Evolutionary conservation across 2,113 vertebrate genomes (phyloP).

Genomic region (Isichthys henryi): DNA sequence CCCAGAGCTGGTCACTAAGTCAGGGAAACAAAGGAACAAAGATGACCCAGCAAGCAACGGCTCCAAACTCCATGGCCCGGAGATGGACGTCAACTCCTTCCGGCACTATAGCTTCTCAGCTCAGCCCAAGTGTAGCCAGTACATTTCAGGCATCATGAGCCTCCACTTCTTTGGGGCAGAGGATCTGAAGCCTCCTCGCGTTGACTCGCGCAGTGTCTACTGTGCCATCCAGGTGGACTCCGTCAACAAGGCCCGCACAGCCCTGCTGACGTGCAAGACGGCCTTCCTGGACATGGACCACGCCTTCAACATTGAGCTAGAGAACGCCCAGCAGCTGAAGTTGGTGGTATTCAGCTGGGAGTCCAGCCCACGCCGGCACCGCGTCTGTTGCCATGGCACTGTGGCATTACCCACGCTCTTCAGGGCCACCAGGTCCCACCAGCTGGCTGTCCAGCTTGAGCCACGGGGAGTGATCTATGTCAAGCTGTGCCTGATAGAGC

Average conservation of each 20-base stretch:
- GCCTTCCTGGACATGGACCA: constrained; percentile 95
- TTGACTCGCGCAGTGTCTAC: constrained; percentile 90
- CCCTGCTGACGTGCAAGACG: constrained; percentile 84
- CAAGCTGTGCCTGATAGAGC: constrained; percentile 88
- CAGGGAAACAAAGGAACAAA: constrained; percentile 74
- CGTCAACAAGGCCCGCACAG: constrained; percentile 91
- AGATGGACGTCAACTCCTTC: constrained; percentile 90
- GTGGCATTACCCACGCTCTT: constrained; percentile 86
- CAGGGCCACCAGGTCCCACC: constrained; percentile 77
- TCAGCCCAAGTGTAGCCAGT: constrained; percentile 87
- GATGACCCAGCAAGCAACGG: constrained; percentile 45
- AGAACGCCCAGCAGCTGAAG: constrained; percentile 95
- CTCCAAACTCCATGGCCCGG: constrained; percentile 60
- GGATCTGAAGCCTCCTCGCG: constrained; percentile 85
- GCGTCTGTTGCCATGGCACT: constrained; percentile 89
- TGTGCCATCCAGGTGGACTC: constrained; percentile 98
- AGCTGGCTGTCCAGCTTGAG: constrained; percentile 89
- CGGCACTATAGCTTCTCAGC: constrained; percentile 88
- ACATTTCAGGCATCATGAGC: constrained; percentile 92
- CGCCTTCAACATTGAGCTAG: constrained; percentile 95
- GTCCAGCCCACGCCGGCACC: constrained; percentile 75
- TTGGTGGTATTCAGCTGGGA: constrained; percentile 97
- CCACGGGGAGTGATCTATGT: constrained; percentile 92
- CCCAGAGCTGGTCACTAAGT: constrained; percentile 85
- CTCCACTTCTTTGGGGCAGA: constrained; percentile 94